These are phyloP conservation scores for Natrix natrix DNA, from an alignment of 2,797 vertebrate genomes.

Conservation along the genomic window DNA sequence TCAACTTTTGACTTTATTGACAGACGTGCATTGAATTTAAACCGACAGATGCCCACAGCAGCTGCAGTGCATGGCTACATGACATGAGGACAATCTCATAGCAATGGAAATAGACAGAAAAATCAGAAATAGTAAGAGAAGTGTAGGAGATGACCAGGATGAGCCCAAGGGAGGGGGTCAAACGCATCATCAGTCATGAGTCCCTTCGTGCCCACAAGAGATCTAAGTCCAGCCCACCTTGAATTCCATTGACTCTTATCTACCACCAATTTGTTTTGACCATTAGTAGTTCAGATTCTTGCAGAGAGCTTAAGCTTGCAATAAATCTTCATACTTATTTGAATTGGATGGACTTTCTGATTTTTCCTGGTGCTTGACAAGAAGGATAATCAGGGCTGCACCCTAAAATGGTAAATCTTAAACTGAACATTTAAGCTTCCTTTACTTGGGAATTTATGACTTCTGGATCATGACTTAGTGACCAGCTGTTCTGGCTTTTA, in stretches of 20 bases:
- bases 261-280: background rate
- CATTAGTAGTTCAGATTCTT: background rate
- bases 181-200: background rate
- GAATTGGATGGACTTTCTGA: background rate
- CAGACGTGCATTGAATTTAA: background rate
- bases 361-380: background rate
- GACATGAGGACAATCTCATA: background rate
- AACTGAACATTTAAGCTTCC: background rate
- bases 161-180: background rate
- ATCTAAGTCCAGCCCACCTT: background rate
- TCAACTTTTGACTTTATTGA: background rate
- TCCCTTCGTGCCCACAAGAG: background rate
- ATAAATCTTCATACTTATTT: background rate
- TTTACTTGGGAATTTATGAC: background rate
- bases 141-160: background rate
- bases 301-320: background rate
- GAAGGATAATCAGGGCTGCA: background rate
- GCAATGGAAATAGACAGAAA: background rate
- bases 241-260: background rate
- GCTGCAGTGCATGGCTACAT: background rate
- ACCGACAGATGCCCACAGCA: background rate
- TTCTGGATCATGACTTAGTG: background rate
- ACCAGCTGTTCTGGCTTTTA: background rate
- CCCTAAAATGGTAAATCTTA: background rate
- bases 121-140: background rate